Evolutionary conservation across 2,113 vertebrate species (phyloP).

Genomic region (Strigops habroptila): DNA sequence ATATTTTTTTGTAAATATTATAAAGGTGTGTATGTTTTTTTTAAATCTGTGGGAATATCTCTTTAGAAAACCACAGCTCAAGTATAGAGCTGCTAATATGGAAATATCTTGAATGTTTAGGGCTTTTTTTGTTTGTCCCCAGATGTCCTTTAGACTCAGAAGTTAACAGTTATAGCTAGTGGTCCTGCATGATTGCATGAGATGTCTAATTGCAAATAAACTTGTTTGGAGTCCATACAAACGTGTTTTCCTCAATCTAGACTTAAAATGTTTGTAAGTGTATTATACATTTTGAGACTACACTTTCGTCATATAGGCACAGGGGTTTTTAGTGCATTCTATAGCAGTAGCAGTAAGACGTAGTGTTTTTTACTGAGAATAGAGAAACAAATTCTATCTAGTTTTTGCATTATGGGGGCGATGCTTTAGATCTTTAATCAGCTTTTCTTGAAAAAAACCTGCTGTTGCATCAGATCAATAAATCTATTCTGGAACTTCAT

Average conservation of each 20-base stretch:
- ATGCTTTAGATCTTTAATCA: conserved; percentile 61
- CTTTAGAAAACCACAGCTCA: conserved; percentile 67
- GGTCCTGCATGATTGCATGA: conserved; percentile 81
- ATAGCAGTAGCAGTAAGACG: conserved; percentile 33
- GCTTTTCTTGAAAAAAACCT: conserved; percentile 28
- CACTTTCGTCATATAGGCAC: conserved; percentile 61
- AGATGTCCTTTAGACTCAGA: conserved; percentile 42
- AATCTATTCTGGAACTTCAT: conserved; percentile 54
- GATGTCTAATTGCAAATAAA: conserved; percentile 78
- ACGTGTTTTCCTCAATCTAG: conserved; percentile 73
- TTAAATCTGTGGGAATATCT: conserved; percentile 74
- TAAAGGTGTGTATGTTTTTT: conserved; percentile 78
- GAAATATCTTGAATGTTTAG: conserved; percentile 64
- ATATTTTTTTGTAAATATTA: conserved; percentile 99
- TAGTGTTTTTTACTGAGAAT: conserved; percentile 53
- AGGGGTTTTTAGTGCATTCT: conserved; percentile 63
- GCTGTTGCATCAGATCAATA: conserved; percentile 62
- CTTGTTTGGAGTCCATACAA: conserved; percentile 70
- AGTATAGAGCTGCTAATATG: conserved; percentile 56
- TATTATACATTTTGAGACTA: conserved; percentile 65
- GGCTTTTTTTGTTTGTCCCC: conserved; percentile 23
- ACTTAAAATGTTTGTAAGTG: conserved; percentile 69
- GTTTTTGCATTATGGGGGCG: conserved; percentile 50
- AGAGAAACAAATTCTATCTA: conserved; percentile 50
- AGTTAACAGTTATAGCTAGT: conserved; percentile 67